phyloP scores from a whole-genome alignment of 2,888 invertebrate genomes.

The Quadroppia sp. region DNA sequence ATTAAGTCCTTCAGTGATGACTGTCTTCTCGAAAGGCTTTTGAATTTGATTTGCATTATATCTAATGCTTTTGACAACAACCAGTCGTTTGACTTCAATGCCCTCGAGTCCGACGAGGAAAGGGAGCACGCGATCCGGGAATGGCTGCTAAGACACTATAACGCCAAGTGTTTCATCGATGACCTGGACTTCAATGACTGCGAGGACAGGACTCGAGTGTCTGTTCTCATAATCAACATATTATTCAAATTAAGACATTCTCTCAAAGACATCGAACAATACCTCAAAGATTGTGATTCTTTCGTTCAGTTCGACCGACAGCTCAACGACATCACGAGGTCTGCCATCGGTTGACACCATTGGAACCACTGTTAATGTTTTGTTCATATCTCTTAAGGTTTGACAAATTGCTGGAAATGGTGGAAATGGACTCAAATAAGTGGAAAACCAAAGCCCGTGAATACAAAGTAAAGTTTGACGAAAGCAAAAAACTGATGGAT shows the following conservation, averaged over 20 bases:
- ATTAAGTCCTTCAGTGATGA: slow-evolving; percentile 8
- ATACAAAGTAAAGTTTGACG: background rate
- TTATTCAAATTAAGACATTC: slow-evolving; percentile 25
- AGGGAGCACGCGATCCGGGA: background rate
- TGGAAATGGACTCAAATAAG: background rate
- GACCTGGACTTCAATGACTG: slow-evolving; percentile 9
- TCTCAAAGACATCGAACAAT: slow-evolving; percentile 28
- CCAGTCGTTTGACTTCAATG: background rate
- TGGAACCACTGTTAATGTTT: background rate
- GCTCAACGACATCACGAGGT: slow-evolving; percentile 22
- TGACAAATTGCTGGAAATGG: slow-evolving; percentile 13
- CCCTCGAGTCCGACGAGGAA: background rate
- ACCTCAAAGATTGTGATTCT: slow-evolving; percentile 15
- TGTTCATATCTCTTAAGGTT: background rate
- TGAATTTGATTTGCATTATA: slow-evolving; percentile 1
- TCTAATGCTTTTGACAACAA: background rate
- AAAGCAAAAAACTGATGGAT: background rate
- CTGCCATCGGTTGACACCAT: background rate
- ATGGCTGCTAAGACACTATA: slow-evolving; percentile 20
- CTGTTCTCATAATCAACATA: slow-evolving; percentile 16
- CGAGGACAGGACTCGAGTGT: slow-evolving; percentile 7
- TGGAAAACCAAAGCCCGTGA: slow-evolving; percentile 21
- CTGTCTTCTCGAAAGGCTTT: slow-evolving; percentile 10
- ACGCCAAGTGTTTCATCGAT: slow-evolving; percentile 18
- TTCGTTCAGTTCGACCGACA: slow-evolving; percentile 12